phyloP scores from a whole-genome alignment of 2,888 invertebrate genomes.

The Heliconius sara region DNA sequence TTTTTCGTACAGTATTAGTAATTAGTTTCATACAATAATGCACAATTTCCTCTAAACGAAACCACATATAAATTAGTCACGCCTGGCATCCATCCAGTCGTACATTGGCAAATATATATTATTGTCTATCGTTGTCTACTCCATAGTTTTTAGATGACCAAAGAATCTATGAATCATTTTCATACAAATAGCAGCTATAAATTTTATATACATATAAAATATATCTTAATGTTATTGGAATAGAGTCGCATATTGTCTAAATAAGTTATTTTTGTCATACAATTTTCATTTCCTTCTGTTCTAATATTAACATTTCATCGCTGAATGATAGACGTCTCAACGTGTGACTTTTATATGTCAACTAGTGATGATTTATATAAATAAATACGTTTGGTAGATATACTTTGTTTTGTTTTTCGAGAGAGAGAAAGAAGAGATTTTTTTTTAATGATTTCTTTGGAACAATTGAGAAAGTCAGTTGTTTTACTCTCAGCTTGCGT shows the following conservation, averaged over 20 bases:
- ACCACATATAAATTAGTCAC: conserved; percentile 23
- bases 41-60: conserved; percentile 13
- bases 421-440: conserved; percentile 10
- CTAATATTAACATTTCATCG: conserved; percentile 31
- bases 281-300: conserved; percentile 24
- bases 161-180: conserved; percentile 27
- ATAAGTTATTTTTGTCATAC: not conserved
- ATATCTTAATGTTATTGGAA: not conserved
- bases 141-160: conserved; percentile 24
- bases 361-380: conserved; percentile 16
- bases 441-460: conserved; percentile 12
- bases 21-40: conserved; percentile 2
- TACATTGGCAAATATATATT: conserved; percentile 17
- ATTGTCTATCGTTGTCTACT: conserved; percentile 26
- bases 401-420: not conserved
- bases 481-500: not conserved
- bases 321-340: conserved; percentile 28
- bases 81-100: conserved; percentile 20
- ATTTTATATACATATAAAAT: not conserved
- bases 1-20: not conserved
- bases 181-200: conserved; percentile 9
- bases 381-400: not conserved
- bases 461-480: conserved; percentile 5
- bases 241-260: conserved; percentile 17
- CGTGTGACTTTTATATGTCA: conserved; percentile 30